Evolutionary conservation across 2,888 invertebrate genomes (phyloP).

Genomic region (Ichneumoninae sp.): DNA sequence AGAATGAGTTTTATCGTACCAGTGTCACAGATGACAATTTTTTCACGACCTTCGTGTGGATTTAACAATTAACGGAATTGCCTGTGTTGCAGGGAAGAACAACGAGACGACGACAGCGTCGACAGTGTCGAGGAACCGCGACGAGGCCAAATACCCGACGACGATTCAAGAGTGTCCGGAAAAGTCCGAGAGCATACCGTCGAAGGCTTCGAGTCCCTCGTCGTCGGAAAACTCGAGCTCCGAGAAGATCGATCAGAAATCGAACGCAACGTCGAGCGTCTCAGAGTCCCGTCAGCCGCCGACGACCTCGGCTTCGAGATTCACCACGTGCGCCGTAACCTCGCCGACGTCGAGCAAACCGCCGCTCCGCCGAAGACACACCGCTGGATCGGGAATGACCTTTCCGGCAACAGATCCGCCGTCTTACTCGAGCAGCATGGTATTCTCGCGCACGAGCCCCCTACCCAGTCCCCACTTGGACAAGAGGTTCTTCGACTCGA

Average conservation of each 20-base stretch:
- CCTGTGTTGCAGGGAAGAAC: conserved; percentile 74
- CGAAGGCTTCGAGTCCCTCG: conserved; percentile 78
- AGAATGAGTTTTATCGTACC: no score
- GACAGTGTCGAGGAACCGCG: conserved; percentile 33
- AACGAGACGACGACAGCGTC: conserved; percentile 68
- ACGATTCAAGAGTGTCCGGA: conserved; percentile 65
- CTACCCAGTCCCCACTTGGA: conserved; percentile 89
- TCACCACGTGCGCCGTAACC: conserved; percentile 79
- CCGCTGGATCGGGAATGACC: conserved; percentile 82
- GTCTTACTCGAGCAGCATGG: conserved; percentile 82
- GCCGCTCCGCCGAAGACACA: conserved; percentile 79
- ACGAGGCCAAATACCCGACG: conserved; percentile 45
- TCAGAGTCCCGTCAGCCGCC: conserved; percentile 73
- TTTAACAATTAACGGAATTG: neutral
- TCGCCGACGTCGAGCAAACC: conserved; percentile 81
- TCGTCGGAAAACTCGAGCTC: conserved; percentile 81
- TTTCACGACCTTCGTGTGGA: neutral
- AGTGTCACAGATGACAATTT: no score
- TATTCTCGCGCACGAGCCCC: conserved; percentile 83
- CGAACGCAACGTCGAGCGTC: conserved; percentile 73
- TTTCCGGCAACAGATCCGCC: conserved; percentile 83
- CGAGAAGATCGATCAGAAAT: conserved; percentile 80
- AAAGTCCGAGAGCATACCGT: conserved; percentile 74
- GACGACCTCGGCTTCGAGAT: conserved; percentile 73
- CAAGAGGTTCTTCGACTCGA: conserved; percentile 92